Conservation (phyloP, 2,113 vertebrate species). For the Aptenodytes patagonicus region DNA sequence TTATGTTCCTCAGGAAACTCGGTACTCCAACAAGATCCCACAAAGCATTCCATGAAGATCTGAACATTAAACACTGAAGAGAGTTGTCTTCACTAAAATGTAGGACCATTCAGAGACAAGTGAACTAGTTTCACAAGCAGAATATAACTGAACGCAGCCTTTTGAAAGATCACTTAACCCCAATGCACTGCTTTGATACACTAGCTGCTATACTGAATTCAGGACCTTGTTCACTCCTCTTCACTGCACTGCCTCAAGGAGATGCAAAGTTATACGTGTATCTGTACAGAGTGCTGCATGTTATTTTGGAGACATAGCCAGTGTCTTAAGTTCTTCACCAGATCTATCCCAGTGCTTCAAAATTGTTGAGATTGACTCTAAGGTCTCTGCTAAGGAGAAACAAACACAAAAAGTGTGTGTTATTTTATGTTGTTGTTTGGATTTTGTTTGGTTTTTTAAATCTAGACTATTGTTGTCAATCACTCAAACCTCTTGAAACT, state of each 20-base stretch:
- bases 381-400: background rate
- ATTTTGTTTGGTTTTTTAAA: background rate
- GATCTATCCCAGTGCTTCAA: background rate
- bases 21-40: background rate
- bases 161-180: background rate
- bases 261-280: background rate
- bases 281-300: background rate
- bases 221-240: background rate
- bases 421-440: background rate
- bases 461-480: background rate
- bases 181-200: background rate
- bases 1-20: background rate
- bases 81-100: background rate
- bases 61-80: background rate
- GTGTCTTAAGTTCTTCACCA: background rate
- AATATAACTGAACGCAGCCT: background rate
- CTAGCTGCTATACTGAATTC: background rate
- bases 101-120: background rate
- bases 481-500: background rate
- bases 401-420: background rate
- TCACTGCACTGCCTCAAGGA: background rate
- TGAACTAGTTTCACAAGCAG: background rate
- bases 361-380: background rate
- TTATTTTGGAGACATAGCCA: background rate
- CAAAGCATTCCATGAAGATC: background rate